Base-by-base conservation (phyloP, 1,140 invertebrate genomes). In the Augochlora pura region DNA sequence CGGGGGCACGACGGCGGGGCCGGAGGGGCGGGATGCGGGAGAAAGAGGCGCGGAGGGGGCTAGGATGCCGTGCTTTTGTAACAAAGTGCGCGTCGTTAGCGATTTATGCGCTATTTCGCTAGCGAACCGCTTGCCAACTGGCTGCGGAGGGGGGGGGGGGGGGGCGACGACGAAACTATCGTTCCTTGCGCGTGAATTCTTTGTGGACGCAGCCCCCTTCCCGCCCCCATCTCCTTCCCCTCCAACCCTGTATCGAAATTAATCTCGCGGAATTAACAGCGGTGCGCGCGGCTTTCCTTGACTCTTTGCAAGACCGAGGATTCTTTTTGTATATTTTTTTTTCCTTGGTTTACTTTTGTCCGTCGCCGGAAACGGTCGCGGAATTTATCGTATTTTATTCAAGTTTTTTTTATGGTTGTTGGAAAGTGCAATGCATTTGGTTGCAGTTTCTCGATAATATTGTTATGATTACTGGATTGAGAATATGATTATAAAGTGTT, bases 61-160 rank as follows among this genome's bases (percentile, higher is more conserved):
- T 12, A 39, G 25, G 25, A 54, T 12, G 60, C 82, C 76, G 77
- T 49, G 83, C 84, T 86, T 82, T 80, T 86, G 83, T 86, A 86
- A 86, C 84, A 85, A 85, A 86, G 84, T 82, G 84, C 52, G 79
- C 84, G 82, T 86, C 85, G 86, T 90, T 88, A 89, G 82, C 90
- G 88, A 91, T 91, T 91, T 91, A 91, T 90, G 86, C 85, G 74
- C 81, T 86, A 85, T 88, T 87, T 88, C 84, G 81, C 73, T 67
- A 27, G 46, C 81, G 67, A n/a, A 64, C 64, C 71, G 68, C 75
- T n/a, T 85, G 81, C 73, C 84, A 81, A 81, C 77, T n/a, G 77
- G 79, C 49, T 60, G 12, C 78, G 60, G 60, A 4, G 16, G 60
- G 27, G n/a, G n/a, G n/a, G n/a, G n/a, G n/a, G n/a, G n/a, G n/a